A percentile compares a stretch with the other conserved stretches of the same genome.
Evolutionary conservation across 30 jellyfish, hydroid and myxozoan genomes (phyloP).

Genomic region (Morbakka virulenta): DNA sequence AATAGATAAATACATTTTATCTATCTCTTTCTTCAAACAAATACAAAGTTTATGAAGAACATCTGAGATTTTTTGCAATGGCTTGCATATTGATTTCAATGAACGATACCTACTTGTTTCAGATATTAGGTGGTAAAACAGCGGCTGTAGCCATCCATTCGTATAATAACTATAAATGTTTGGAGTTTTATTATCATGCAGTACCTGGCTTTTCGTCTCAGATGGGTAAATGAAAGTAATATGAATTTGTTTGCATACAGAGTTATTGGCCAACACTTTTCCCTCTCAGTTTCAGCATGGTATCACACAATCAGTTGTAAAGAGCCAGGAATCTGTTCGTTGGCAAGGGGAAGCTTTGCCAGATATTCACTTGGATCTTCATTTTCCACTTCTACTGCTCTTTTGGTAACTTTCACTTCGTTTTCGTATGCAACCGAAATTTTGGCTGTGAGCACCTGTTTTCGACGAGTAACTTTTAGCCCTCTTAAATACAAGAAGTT

Average conservation of each 20-base stretch:
- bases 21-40: slow-evolving; percentile 15
- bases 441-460: no score
- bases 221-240: slow-evolving; percentile 15
- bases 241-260: slow-evolving; percentile 11
- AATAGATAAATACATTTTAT: no score
- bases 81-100: slow-evolving; percentile 15
- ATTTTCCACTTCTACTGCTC: slow-evolving; percentile 36
- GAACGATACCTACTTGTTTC: neutral
- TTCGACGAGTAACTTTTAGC: no score
- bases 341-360: no score
- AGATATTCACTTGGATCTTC: slow-evolving; percentile 11
- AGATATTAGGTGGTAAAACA: neutral
- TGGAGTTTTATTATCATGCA: slow-evolving; percentile 1
- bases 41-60: slow-evolving; percentile 32
- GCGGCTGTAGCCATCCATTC: slow-evolving; percentile 3
- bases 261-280: slow-evolving; percentile 29
- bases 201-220: slow-evolving; percentile 10
- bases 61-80: slow-evolving; percentile 8
- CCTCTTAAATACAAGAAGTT: no score
- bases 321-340: slow-evolving; percentile 28
- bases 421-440: no score
- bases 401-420: slow-evolving; percentile 19
- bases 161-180: slow-evolving; percentile 23
- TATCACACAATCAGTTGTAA: slow-evolving; percentile 15
- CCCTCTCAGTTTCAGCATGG: slow-evolving; percentile 2